Conservation (phyloP, 92 coral and sea anemone genomes). For the Epizoanthus stellaris region DNA sequence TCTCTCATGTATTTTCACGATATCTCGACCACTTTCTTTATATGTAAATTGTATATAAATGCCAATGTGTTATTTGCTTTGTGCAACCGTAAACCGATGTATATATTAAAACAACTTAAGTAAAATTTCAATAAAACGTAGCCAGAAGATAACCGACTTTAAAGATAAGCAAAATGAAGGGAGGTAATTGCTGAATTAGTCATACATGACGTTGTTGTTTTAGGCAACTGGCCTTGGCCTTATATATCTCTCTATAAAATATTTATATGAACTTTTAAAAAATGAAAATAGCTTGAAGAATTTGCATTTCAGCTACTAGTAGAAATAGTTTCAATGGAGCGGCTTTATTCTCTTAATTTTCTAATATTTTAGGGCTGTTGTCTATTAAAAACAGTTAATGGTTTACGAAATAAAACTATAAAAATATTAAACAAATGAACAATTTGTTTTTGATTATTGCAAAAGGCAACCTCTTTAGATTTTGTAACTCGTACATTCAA, state of each 20-base stretch:
- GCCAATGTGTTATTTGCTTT: too few species aligned
- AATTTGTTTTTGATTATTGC: neutral
- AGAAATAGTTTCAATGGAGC: neutral
- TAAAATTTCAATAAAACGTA: neutral
- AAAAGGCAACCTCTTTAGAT: neutral
- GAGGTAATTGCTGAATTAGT: neutral
- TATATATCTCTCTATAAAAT: neutral
- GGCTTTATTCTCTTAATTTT: too few species aligned
- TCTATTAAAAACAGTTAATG: neutral
- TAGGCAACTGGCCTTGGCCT: neutral
- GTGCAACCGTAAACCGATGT: neutral
- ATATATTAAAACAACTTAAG: neutral
- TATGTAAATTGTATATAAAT: too few species aligned
- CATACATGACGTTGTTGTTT: neutral
- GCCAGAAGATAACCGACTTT: too few species aligned
- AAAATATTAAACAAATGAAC: neutral
- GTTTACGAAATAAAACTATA: neutral
- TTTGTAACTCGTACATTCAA: neutral
- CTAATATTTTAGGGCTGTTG: neutral
- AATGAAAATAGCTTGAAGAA: neutral
- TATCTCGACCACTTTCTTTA: too few species aligned
- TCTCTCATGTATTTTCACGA: too few species aligned
- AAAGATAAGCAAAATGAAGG: neutral
- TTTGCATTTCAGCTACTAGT: neutral
- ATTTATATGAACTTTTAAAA: neutral